Percentiles rank a stretch among this genome's conserved stretches.
phyloP scores from a whole-genome alignment of 2,888 invertebrate genomes.

The Baronia brevicornis region DNA sequence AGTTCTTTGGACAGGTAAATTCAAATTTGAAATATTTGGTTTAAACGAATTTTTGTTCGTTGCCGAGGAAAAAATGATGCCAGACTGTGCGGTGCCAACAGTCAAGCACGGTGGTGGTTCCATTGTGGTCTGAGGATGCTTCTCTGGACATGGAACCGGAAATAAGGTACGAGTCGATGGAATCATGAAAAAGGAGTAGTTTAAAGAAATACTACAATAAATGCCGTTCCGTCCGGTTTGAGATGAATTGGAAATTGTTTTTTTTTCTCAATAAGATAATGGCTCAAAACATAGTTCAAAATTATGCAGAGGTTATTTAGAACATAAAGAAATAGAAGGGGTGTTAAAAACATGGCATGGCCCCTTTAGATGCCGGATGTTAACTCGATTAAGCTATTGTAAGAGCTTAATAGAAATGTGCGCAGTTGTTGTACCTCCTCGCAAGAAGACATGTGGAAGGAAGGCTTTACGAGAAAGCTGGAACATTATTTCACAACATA shows the following conservation, averaged over 20 bases:
- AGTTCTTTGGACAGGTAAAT: no score
- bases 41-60: no score
- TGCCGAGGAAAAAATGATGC: conserved; percentile 4
- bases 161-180: no score
- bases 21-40: no score
- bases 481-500: background rate
- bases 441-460: background rate
- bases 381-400: background rate
- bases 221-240: background rate
- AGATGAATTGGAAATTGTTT: background rate
- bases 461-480: background rate
- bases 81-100: background rate
- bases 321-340: background rate
- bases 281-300: no score
- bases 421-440: background rate
- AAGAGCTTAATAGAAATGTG: background rate
- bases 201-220: no score
- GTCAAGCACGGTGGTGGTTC: conserved; percentile 2
- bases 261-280: background rate
- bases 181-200: no score
- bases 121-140: background rate
- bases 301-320: background rate
- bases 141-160: background rate
- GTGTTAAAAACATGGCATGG: background rate
- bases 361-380: background rate